Conservation (phyloP, 2,797 vertebrate genomes). For the Loriculus beryllinus region DNA sequence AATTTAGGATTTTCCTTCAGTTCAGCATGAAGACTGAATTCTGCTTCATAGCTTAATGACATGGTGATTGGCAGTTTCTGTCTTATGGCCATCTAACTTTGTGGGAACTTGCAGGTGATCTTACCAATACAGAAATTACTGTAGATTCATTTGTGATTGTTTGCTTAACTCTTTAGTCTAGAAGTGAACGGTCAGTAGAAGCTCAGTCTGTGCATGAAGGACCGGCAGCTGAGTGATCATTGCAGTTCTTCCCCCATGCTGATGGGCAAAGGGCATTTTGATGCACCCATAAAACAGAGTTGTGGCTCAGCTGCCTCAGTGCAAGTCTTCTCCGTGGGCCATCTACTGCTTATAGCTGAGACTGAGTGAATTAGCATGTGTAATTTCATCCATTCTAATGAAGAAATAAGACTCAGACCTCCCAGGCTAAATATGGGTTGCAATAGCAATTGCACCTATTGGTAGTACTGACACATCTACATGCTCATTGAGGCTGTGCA, state of each 20-base stretch:
- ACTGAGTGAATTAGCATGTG: not conserved
- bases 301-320: not conserved
- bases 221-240: not conserved
- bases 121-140: not conserved
- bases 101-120: not conserved
- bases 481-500: fast-evolving
- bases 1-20: not conserved
- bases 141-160: not conserved
- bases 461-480: not conserved
- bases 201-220: not conserved
- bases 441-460: not conserved
- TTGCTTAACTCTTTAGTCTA: not conserved
- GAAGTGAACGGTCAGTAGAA: not conserved
- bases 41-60: not conserved
- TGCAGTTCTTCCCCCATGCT: not conserved
- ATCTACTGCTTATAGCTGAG: not conserved
- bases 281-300: not conserved
- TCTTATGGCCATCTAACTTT: not conserved
- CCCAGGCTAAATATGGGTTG: not conserved
- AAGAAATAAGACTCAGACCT: not conserved
- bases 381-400: not conserved
- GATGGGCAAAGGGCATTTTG: not conserved
- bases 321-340: not conserved
- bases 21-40: not conserved
- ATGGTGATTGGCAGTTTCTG: not conserved